phyloP scores from a whole-genome alignment of 2,797 vertebrate species.

The Lagodon rhomboides region DNA sequence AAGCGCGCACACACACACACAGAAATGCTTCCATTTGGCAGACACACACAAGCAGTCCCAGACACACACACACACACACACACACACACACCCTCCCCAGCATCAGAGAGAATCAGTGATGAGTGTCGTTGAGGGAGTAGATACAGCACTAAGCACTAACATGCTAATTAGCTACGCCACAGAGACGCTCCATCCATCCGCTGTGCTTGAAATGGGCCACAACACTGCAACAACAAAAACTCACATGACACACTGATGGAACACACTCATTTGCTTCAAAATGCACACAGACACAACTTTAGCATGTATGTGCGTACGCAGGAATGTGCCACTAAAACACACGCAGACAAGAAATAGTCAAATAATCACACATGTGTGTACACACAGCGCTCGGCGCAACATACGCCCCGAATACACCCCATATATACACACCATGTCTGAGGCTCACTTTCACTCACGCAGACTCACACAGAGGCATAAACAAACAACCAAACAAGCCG shows the following conservation, averaged over 20 bases:
- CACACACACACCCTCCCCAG: constrained; percentile 49
- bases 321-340: constrained; percentile 6
- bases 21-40: constrained; percentile 70
- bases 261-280: constrained; percentile 41
- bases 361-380: constrained; percentile 42
- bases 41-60: constrained; percentile 63
- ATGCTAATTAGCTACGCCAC: constrained; percentile 86
- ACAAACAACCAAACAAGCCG: constrained; percentile 79
- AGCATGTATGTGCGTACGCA: constrained; percentile 9
- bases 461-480: constrained; percentile 71
- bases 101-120: constrained; percentile 85
- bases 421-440: constrained; percentile 51
- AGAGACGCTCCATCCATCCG: constrained; percentile 77
- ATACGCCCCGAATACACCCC: constrained; percentile 43
- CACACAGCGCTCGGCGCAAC: constrained; percentile 32
- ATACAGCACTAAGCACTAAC: constrained; percentile 81
- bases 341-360: constrained; percentile 20
- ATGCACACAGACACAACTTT: constrained; percentile 1
- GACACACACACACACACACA: constrained; percentile 54
- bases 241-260: constrained; percentile 44
- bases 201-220: constrained; percentile 80
- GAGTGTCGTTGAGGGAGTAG: constrained; percentile 81
- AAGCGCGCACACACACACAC: constrained; percentile 39
- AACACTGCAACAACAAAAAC: constrained; percentile 62
- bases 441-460: constrained; percentile 58